Evolutionary conservation across 2,888 invertebrate species (phyloP).

Genomic region (Pandemis heparana): DNA sequence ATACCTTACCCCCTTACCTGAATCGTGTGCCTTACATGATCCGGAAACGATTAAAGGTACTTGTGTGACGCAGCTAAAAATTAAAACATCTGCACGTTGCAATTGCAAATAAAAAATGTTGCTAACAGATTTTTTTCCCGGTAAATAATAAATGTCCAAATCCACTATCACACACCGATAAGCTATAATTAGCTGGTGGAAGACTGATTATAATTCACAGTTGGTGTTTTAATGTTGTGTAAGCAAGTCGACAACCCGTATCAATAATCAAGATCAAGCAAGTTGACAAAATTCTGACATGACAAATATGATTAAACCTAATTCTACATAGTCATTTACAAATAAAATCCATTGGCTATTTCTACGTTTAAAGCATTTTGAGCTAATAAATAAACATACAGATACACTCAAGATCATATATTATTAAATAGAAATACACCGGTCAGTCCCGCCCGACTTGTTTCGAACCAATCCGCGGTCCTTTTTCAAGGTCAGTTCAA

Average conservation of each 20-base stretch:
- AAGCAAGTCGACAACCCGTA: background rate
- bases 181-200: background rate
- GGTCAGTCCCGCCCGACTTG: too few species aligned
- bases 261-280: background rate
- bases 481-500: too few species aligned
- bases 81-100: background rate
- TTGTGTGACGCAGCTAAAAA: background rate
- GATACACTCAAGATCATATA: background rate
- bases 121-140: background rate
- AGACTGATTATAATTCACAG: background rate
- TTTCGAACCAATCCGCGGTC: too few species aligned
- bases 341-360: background rate
- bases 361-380: conserved; percentile 11
- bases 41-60: background rate
- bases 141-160: background rate
- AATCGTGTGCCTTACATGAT: background rate
- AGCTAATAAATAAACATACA: conserved; percentile 4
- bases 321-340: background rate
- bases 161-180: background rate
- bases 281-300: background rate
- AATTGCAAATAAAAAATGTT: too few species aligned
- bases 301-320: background rate
- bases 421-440: background rate
- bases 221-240: background rate
- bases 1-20: background rate